Evolutionary conservation across 1,140 invertebrate genomes (phyloP), one percentile per base, ranked within the genome.

Genomic region (Homalodisca vitripennis): DNA sequence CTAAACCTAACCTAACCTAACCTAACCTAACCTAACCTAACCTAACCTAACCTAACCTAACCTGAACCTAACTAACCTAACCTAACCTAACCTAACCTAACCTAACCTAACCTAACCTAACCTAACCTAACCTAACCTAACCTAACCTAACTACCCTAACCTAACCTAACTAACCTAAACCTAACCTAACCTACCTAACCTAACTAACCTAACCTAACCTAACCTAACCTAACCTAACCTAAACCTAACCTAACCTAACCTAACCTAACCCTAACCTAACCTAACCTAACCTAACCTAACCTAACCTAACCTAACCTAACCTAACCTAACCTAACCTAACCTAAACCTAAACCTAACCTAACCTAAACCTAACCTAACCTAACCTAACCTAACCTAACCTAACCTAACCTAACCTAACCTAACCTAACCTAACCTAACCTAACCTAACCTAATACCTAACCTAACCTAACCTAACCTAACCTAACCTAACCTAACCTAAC

Each of bases 381-480:
- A 53, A 53, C 48, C 20, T 60, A 72, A 34, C 68, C 47, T 51
- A 69, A 69, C 68, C 55, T 67, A 70, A 70, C 71, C 68, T 66
- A 67, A 72, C 62, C 55, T 67, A 55, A 72, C 53, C 55, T 53
- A 62, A 69, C 64, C 55, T 57, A 72, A 53, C 55, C 53, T 64
- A 68, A 55, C 66, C 41, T n/a, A 77, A 75, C 74, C 77, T 74
- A 53, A 53, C 48, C 48, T 17, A 72, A 75, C 66, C 74, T 74
- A 73, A 74, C 70, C 75, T 74, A 74, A 77, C 73, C 71, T 68
- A 73, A 34, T 68, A 64, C 41, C 72, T 71, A 72, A 73, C 63
- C 71, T 72, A 74, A 69, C 72, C 86, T 70, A 75, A 77, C 75
- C 77, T 70, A 75, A 77, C 73, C 76, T 74, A n/a, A n/a, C n/a